These are phyloP conservation scores for Anaspis maculata DNA, from an alignment of 2,888 invertebrate genomes.

Conservation along the genomic window DNA sequence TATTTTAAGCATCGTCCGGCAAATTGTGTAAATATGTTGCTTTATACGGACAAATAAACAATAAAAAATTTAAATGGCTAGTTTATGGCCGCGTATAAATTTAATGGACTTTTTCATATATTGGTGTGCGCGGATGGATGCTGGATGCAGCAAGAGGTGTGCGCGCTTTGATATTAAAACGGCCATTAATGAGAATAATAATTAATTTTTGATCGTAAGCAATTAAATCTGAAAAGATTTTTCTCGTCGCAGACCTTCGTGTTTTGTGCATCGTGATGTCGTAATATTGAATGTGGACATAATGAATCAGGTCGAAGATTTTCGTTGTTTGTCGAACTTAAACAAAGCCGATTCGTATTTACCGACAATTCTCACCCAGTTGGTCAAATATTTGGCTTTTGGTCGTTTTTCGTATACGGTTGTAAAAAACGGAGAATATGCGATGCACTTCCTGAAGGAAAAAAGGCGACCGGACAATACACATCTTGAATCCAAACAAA, in stretches of 20 bases:
- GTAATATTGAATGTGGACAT: slow-evolving; percentile 1
- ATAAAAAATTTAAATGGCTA: slow-evolving; percentile 13
- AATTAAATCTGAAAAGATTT: too few relatives aligned
- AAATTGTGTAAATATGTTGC: slow-evolving; percentile 11
- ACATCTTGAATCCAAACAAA: too few relatives aligned
- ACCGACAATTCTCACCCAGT: slow-evolving; percentile 29
- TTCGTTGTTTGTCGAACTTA: slow-evolving; percentile 22
- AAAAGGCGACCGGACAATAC: too few relatives aligned
- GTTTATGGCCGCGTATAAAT: slow-evolving; percentile 15
- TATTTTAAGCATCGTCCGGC: slow-evolving; percentile 9
- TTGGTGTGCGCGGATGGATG: neutral
- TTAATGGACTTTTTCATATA: slow-evolving; percentile 10
- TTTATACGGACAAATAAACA: slow-evolving; percentile 11
- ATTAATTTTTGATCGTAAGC: neutral
- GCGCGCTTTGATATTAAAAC: too few relatives aligned
- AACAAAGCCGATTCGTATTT: slow-evolving; percentile 25
- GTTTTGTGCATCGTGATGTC: too few relatives aligned
- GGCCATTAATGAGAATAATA: too few relatives aligned
- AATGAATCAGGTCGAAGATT: slow-evolving; percentile 5
- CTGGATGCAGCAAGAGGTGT: neutral
- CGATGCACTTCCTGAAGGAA: too few relatives aligned
- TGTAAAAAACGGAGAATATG: too few relatives aligned
- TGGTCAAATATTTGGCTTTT: slow-evolving; percentile 15
- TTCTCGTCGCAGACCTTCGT: too few relatives aligned
- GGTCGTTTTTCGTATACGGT: too few relatives aligned